Percentiles rank a stretch among this genome's conserved stretches.
Evolutionary conservation across 2,888 invertebrate species (phyloP).

Genomic region (Agrochola circellaris): DNA sequence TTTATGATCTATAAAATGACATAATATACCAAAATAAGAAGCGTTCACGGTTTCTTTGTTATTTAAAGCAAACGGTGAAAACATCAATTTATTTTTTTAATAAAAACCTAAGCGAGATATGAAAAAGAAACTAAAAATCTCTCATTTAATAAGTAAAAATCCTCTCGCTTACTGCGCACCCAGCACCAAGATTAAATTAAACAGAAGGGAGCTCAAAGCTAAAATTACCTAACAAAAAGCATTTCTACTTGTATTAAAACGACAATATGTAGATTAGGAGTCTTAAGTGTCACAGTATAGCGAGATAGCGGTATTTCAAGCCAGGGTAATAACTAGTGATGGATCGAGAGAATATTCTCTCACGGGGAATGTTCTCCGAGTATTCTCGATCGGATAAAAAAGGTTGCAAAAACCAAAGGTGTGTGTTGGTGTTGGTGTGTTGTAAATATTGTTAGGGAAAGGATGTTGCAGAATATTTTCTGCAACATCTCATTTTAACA

Average conservation of each 20-base stretch:
- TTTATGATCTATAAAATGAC: too few relatives aligned
- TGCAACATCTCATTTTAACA: too few relatives aligned
- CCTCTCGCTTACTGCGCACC: slow-evolving; percentile 4
- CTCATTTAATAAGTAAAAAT: slow-evolving; percentile 32
- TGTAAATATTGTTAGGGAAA: too few relatives aligned
- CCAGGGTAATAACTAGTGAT: slow-evolving; percentile 34
- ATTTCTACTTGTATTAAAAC: slow-evolving; percentile 53
- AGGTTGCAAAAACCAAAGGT: too few relatives aligned
- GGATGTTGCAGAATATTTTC: too few relatives aligned
- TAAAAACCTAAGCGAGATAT: slow-evolving; percentile 22
- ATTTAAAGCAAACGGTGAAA: slow-evolving; percentile 8
- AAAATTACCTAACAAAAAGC: slow-evolving; percentile 58
- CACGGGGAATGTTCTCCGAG: not conserved
- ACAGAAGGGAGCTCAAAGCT: slow-evolving; percentile 34
- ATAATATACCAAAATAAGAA: too few relatives aligned
- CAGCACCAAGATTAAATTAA: slow-evolving; percentile 48
- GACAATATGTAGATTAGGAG: slow-evolving; percentile 63
- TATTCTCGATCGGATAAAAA: not conserved
- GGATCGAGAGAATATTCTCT: not conserved
- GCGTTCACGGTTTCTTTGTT: too few relatives aligned
- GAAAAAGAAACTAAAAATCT: slow-evolving; percentile 27
- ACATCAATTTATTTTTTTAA: slow-evolving; percentile 31
- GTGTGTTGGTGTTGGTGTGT: too few relatives aligned
- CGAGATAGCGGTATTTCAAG: slow-evolving; percentile 35
- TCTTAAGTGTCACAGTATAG: slow-evolving; percentile 25